Evolutionary conservation across 2,113 vertebrate species (phyloP).

Genomic region (Anarhynchus alexandrinus): DNA sequence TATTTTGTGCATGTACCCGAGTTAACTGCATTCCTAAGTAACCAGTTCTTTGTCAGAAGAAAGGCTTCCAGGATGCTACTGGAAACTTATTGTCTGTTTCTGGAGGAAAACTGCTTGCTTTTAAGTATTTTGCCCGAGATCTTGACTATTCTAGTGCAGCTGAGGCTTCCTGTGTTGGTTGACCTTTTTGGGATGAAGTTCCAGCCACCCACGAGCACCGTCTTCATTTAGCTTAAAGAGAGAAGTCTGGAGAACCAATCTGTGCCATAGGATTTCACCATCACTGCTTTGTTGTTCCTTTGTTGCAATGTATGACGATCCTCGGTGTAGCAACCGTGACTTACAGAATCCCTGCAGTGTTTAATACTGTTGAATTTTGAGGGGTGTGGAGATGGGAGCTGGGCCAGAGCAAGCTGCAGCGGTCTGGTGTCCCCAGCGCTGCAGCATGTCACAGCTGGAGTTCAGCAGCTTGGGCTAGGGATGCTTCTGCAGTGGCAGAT

Average conservation of each 20-base stretch:
- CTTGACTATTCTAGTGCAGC: background rate
- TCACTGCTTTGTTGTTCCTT: rapidly evolving
- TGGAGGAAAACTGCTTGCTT: background rate
- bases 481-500: background rate
- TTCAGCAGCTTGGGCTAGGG: rapidly evolving
- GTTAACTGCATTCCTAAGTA: background rate
- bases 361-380: background rate
- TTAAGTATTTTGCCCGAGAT: background rate
- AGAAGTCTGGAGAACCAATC: background rate
- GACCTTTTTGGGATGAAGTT: background rate
- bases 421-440: rapidly evolving
- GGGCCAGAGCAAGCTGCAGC: rapidly evolving
- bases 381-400: background rate
- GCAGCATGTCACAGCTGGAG: background rate
- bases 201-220: background rate
- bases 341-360: background rate
- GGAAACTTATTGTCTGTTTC: background rate
- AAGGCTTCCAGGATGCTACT: background rate
- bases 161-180: background rate
- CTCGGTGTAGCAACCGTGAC: background rate
- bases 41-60: background rate
- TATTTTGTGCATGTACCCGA: background rate
- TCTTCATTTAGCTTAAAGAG: background rate
- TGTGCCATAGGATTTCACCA: background rate
- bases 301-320: background rate